Percentiles rank a stretch among this genome's conserved stretches.
Conservation (phyloP, 2,888 invertebrate genomes). For the Macroteleia sp. region DNA sequence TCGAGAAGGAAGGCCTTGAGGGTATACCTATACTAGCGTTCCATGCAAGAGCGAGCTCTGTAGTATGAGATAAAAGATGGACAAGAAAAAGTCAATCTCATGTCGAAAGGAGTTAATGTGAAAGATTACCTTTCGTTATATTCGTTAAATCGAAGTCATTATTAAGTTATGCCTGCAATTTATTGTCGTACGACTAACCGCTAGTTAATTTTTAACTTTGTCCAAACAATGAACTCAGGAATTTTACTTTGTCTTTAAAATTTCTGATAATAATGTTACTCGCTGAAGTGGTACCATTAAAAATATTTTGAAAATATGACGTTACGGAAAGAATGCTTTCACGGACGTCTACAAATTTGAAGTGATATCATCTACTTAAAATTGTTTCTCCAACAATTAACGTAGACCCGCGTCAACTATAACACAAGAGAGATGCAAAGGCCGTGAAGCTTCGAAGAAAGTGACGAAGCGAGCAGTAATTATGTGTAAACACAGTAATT, state of each 20-base stretch:
- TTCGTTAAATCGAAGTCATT: slow-evolving; percentile 65
- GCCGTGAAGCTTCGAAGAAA: slow-evolving; percentile 54
- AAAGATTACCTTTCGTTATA: slow-evolving; percentile 67
- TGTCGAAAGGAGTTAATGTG: slow-evolving; percentile 36
- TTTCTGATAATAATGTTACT: no score
- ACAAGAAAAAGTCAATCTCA: slow-evolving; percentile 53
- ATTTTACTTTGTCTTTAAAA: no score
- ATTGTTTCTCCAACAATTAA: neutral
- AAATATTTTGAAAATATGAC: no score
- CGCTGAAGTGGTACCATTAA: no score
- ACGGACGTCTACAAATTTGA: no score
- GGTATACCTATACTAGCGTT: slow-evolving; percentile 53
- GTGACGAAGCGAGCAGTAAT: slow-evolving; percentile 67
- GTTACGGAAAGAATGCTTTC: no score
- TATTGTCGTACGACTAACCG: slow-evolving; percentile 10
- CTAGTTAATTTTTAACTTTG: no score
- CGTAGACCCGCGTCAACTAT: slow-evolving; percentile 18
- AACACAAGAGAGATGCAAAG: slow-evolving; percentile 32
- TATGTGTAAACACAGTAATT: slow-evolving; percentile 77
- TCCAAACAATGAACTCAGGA: no score
- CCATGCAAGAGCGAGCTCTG: slow-evolving; percentile 30
- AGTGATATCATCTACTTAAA: no score
- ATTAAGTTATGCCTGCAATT: slow-evolving; percentile 27
- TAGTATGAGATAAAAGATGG: slow-evolving; percentile 35
- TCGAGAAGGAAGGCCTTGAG: slow-evolving; percentile 62